A percentile compares a stretch with the other conserved stretches of the same genome.
These are phyloP conservation scores for Trachemys scripta DNA, from an alignment of 2,113 vertebrate genomes.

Conservation along the genomic window DNA sequence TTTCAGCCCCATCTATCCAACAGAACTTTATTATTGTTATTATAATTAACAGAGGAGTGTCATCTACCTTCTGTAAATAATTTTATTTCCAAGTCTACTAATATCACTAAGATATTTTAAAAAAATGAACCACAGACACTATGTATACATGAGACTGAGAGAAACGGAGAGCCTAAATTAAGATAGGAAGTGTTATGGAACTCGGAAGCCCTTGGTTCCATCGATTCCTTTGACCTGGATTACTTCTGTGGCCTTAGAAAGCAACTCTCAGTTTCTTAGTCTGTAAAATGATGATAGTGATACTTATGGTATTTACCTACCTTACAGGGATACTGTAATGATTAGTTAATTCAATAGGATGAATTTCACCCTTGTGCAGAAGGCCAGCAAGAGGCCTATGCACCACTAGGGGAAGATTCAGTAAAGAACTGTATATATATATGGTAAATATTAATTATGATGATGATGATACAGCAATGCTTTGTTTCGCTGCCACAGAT, in stretches of 20 bases:
- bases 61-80: not conserved
- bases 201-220: not conserved
- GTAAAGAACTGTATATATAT: not conserved
- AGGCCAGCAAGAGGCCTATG: not conserved
- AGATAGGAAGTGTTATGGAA: not conserved
- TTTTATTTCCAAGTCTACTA: not conserved
- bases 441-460: not conserved
- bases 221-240: not conserved
- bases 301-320: not conserved
- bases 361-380: not conserved
- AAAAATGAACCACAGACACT: not conserved
- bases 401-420: not conserved
- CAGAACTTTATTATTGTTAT: not conserved
- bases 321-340: not conserved
- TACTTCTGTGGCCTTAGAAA: not conserved
- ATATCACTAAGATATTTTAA: not conserved
- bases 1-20: not conserved
- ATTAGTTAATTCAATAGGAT: not conserved
- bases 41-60: not conserved
- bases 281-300: not conserved
- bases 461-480: not conserved
- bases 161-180: not conserved
- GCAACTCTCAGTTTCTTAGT: not conserved
- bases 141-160: not conserved
- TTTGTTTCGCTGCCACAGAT: not conserved